A percentile compares a stretch with the other conserved stretches of the same genome.
Evolutionary conservation across 2,113 vertebrate species (phyloP).

Genomic region (cat (Felis catus)): DNA sequence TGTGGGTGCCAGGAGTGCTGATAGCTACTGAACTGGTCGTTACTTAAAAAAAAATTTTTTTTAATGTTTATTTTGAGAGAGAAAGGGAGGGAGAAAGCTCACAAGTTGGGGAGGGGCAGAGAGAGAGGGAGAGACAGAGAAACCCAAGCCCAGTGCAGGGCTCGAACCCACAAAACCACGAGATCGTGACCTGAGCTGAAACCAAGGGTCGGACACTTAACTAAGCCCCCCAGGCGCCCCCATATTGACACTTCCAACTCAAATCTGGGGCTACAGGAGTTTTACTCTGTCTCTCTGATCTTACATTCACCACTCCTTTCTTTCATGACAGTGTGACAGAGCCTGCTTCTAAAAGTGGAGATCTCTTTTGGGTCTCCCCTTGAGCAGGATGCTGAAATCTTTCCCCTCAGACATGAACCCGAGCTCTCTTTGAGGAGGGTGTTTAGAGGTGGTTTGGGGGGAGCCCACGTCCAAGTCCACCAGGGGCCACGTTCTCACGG

Average conservation of each 20-base stretch:
- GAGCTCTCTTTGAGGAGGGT: background rate
- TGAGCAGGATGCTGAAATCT: background rate
- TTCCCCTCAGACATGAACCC: background rate
- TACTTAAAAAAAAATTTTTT: background rate
- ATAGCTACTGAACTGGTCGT: background rate
- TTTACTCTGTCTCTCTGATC: background rate
- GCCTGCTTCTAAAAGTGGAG: background rate
- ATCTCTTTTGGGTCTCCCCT: rapidly evolving
- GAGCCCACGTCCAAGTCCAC: background rate
- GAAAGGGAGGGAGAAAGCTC: too few relatives aligned
- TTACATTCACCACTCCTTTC: background rate
- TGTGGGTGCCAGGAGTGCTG: background rate
- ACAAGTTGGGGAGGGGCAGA: too few relatives aligned
- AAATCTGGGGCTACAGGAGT: background rate
- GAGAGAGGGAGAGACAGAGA: too few relatives aligned
- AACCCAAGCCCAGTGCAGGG: too few relatives aligned
- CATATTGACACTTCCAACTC: background rate
- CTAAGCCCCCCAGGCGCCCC: too few relatives aligned
- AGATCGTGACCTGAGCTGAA: too few relatives aligned
- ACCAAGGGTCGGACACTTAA: too few relatives aligned
- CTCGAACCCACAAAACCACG: too few relatives aligned
- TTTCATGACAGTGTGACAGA: background rate
- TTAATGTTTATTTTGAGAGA: too few relatives aligned
- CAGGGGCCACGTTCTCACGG: background rate
- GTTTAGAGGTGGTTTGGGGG: background rate